These are phyloP conservation scores for Eurystomus gularis DNA, from an alignment of 2,113 vertebrate species.

Conservation along the genomic window DNA sequence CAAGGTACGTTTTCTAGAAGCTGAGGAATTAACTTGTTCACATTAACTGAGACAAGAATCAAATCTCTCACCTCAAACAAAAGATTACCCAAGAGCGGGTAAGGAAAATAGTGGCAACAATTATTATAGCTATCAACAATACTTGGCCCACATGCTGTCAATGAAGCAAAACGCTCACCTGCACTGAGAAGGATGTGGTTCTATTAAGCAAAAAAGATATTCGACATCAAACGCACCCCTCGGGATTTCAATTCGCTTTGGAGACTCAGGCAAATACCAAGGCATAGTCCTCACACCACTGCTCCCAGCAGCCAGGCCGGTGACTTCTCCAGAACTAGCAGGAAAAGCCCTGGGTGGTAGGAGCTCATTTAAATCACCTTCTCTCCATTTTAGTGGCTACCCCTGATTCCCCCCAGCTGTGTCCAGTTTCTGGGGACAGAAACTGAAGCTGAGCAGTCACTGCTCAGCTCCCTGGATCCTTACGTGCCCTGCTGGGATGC, in stretches of 20 bases:
- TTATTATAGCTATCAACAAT: background rate
- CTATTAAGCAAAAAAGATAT: background rate
- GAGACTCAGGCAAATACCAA: background rate
- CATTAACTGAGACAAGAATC: background rate
- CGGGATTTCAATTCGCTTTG: background rate
- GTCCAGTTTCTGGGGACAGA: background rate
- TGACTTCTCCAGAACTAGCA: rapidly evolving
- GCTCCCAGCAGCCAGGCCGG: background rate
- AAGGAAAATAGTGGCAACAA: background rate
- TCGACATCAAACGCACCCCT: background rate
- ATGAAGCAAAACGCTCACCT: background rate
- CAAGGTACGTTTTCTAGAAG: background rate
- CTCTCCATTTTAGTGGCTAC: background rate
- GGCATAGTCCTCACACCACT: rapidly evolving
- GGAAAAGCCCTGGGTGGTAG: background rate
- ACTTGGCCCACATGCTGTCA: background rate
- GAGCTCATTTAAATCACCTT: background rate
- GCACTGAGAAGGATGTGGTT: background rate
- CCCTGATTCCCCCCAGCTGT: background rate
- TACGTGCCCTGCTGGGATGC: background rate
- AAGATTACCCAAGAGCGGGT: background rate
- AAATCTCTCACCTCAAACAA: background rate
- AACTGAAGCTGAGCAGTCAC: background rate
- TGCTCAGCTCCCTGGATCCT: background rate
- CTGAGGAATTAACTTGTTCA: background rate